Evolutionary conservation across 2,113 vertebrate species (phyloP), one percentile per base, ranked within the genome.

Genomic region (Aphelocoma coerulescens): DNA sequence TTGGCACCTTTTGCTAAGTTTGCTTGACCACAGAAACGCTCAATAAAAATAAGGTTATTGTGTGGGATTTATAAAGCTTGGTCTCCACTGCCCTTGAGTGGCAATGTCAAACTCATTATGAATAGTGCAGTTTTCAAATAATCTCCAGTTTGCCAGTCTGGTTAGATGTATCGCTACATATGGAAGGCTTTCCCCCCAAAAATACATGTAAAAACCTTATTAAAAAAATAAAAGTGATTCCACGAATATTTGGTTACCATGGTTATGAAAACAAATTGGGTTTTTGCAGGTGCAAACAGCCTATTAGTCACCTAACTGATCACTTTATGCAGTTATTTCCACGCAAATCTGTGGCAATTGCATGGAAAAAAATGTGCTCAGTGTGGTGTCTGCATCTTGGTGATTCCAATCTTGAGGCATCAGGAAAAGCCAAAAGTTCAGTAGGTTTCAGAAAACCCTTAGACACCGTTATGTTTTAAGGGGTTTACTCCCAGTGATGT

Each of bases 261-360:
- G 54, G 89, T 85, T 93, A 72, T 93, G 91, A 89, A 96, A 96
- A 95, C 85, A 95, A 94, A 87, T 39, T 14, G 26, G 27, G 62
- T 65, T 92, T 93, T 95, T 95, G 77, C 84, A 95, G 87, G 91
- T 95, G 91, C 91, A 91, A 89, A 59, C 62, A 69, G 78, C 54
- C 41, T 94, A 33, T 92, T 89, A 85, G 81, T 79, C 78, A 91
- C 39, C 18, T 82, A 79, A 73, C 37, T 43, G 46, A 85, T 91
- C 73, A 67, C 74, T 88, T 82, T 72, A 58, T 76, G 54, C 8
- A 73, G 74, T 66, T 94, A 76, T 96, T 96, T 95, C 91, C 81
- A 87, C 58, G 66, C 23, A 88, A 61, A 82, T 76, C 24, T 88
- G 49, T 79, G 62, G 74, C 81, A 96, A 55, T 22, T 83, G 46